Evolutionary conservation across 2,888 invertebrate species (phyloP), one percentile per base, ranked within the genome.

Genomic region (Leptogaster cylindrica): DNA sequence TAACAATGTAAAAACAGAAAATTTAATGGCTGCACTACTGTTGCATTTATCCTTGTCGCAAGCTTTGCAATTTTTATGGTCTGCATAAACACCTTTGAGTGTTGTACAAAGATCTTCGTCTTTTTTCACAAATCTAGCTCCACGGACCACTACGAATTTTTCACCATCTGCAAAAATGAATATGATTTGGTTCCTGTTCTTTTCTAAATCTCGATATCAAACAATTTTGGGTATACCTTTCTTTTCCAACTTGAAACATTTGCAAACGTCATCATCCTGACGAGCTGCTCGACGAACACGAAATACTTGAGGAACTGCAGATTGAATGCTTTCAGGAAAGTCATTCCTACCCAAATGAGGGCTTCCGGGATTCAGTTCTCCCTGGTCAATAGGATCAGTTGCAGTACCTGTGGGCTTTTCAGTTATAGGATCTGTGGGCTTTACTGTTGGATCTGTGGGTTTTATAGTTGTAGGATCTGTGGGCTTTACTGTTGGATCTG

Each of bases 1-100:
- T 48, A 64, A 12, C 44, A 64, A 14, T 23, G 50, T 25, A 33
- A 50, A 14, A 23, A 50, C 20, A 12, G 64, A 64, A 5, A 36
- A 27, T 14, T 23, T 23, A 8, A 50, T 6, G 10, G 1, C 6
- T 10, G 33, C 10, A 7, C 48, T 50, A 18, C 51, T 51, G 27
- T 65, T 65, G 14, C 65, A 65, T 16, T 51, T 51, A 7, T 51
- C 39, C 6, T 25, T 25, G 10, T 36, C n/a, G n/a, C 65, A 65
- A 25, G 36, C 1, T 0, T 51, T 36, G 16, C 48, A 48, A 10
- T 39, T 39, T 16, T 39, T 39, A 12, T 20, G 3, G 10, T 4
- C 23, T 23, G 6, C 14, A 8, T 28, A 2, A 3, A 6, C 0
- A 1, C 1, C 1, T 16, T 33, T 18, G 5, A 64, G 23, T 3